phyloP scores from a whole-genome alignment of 2,888 invertebrate species.

The Chydorus sphaericus region DNA sequence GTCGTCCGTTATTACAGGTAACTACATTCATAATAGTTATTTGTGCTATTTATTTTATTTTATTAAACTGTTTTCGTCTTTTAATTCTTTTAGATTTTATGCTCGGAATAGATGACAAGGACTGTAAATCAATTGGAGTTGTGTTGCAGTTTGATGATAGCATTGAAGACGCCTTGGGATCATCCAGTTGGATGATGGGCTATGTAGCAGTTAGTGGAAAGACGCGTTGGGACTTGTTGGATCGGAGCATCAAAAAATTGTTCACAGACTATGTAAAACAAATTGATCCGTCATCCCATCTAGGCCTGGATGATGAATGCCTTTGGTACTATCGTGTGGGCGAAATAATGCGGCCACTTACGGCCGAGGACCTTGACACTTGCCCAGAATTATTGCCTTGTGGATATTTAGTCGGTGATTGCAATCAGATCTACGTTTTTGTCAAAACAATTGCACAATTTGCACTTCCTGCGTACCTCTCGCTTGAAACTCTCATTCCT shows the following conservation, averaged over 20 bases:
- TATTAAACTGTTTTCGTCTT: constrained; percentile 1
- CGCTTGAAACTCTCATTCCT: constrained; percentile 90
- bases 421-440: constrained; percentile 6
- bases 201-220: constrained; percentile 79
- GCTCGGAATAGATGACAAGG: constrained; percentile 38
- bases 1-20: neutral
- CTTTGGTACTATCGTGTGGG: constrained; percentile 88
- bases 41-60: neutral
- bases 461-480: constrained; percentile 77
- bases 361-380: constrained; percentile 32
- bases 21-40: no score
- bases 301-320: constrained; percentile 69
- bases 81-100: constrained; percentile 21
- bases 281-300: constrained; percentile 80
- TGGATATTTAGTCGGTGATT: constrained; percentile 72
- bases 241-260: constrained; percentile 75
- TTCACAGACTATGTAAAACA: constrained; percentile 85
- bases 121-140: constrained; percentile 75
- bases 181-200: constrained; percentile 52
- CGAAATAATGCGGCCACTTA: constrained; percentile 36
- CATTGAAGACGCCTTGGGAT: neutral
- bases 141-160: constrained; percentile 46
- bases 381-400: constrained; percentile 77
- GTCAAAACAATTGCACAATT: constrained; percentile 54
- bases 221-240: constrained; percentile 88